Percentiles rank a stretch among this genome's conserved stretches.
Conservation (phyloP, 2,113 vertebrate species). For the Xenus cinereus region DNA sequence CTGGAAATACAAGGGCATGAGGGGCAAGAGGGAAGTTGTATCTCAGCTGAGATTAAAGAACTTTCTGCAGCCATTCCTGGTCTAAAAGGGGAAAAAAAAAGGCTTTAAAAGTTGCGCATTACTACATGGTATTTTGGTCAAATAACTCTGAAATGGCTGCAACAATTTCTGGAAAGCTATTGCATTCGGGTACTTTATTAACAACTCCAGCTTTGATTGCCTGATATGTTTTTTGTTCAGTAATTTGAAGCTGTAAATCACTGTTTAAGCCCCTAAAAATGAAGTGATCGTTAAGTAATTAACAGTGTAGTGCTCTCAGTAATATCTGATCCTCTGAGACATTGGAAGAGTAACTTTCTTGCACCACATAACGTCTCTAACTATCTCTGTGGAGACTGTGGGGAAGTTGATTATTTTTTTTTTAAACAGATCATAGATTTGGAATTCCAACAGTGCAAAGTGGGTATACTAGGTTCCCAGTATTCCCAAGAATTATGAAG, state of each 20-base stretch:
- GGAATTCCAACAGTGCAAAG: slow-evolving; percentile 14
- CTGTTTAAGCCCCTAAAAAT: slow-evolving; percentile 56
- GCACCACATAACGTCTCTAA: not conserved
- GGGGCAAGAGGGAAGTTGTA: accelerated
- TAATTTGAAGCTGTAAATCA: slow-evolving; percentile 49
- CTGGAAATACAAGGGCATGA: not conserved
- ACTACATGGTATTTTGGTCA: not conserved
- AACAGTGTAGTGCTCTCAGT: slow-evolving; percentile 36
- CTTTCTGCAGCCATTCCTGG: not conserved
- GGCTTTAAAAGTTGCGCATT: not conserved
- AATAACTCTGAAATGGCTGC: not conserved
- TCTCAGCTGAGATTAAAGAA: not conserved
- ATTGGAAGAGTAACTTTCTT: slow-evolving; percentile 24
- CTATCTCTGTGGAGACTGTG: not conserved
- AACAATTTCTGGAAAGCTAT: not conserved
- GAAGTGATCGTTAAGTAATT: slow-evolving; percentile 52
- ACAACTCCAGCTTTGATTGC: slow-evolving; percentile 35
- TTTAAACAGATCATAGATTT: slow-evolving; percentile 3
- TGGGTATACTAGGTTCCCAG: slow-evolving; percentile 16
- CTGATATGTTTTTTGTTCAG: slow-evolving; percentile 47
- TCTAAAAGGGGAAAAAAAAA: not conserved
- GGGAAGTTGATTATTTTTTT: not conserved
- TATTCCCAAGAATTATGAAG: not conserved
- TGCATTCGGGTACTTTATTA: not conserved
- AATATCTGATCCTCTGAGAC: slow-evolving; percentile 17